Conservation (phyloP, 2,113 vertebrate species). For the Platanista minor region DNA sequence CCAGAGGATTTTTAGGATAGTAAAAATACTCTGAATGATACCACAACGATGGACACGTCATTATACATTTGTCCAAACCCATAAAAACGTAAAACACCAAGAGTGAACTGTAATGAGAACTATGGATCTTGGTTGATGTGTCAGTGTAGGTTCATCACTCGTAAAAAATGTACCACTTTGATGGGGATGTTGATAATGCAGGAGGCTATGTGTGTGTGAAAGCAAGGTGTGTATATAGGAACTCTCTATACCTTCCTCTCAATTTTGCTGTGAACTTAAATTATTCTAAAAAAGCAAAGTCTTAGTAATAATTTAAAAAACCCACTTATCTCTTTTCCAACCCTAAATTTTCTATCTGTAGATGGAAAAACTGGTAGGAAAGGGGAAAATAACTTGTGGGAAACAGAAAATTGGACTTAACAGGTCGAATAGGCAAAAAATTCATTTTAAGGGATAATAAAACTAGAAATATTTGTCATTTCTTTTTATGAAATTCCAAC, state of each 20-base stretch:
- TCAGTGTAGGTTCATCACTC: not conserved
- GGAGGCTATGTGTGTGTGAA: not conserved
- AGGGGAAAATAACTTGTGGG: not conserved
- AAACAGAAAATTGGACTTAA: not conserved
- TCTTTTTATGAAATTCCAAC: not conserved
- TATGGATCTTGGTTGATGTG: not conserved
- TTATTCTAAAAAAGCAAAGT: not conserved
- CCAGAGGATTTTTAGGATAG: not conserved
- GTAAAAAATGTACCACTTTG: not conserved
- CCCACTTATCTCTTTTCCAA: not conserved
- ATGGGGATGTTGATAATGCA: not conserved
- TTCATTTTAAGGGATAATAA: not conserved
- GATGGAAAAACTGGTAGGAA: not conserved
- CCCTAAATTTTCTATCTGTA: not conserved
- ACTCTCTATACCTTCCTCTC: not conserved
- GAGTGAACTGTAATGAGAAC: not conserved
- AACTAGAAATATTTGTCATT: not conserved
- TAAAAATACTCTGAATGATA: not conserved
- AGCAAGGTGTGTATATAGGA: not conserved
- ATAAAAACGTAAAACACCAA: not conserved
- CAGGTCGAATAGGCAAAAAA: not conserved
- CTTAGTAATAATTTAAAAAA: not conserved
- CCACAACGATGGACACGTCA: not conserved
- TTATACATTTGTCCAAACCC: not conserved
- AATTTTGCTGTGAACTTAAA: not conserved